These are phyloP conservation scores for Trisateles emortualis DNA, from an alignment of 2,888 invertebrate species.

Conservation along the genomic window DNA sequence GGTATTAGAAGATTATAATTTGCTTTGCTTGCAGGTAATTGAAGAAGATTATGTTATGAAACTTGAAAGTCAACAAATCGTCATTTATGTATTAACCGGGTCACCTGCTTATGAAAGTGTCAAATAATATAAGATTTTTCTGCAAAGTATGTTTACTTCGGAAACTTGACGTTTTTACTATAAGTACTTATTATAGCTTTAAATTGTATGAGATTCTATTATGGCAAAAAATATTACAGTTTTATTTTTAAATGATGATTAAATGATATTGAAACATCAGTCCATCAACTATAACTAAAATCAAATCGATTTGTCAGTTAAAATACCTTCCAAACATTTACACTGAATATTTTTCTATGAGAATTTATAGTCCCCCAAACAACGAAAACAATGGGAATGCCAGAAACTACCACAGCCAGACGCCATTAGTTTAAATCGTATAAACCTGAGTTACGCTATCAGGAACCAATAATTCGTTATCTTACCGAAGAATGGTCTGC, in stretches of 20 bases:
- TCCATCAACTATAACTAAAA: too few relatives aligned
- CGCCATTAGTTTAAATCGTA: conserved; percentile 52
- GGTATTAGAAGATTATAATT: neutral
- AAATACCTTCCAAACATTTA: neutral
- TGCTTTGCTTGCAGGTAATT: neutral
- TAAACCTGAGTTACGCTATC: conserved; percentile 57
- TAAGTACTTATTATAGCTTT: too few relatives aligned
- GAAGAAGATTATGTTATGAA: neutral
- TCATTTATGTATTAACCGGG: too few relatives aligned
- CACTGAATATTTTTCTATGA: neutral
- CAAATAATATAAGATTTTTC: too few relatives aligned
- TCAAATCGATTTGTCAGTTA: neutral
- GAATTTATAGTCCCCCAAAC: neutral
- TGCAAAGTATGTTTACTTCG: too few relatives aligned
- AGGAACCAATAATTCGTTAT: conserved; percentile 61
- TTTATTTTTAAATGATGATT: too few relatives aligned
- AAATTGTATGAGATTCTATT: too few relatives aligned
- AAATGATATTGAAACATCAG: too few relatives aligned
- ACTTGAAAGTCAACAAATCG: neutral
- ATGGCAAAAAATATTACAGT: too few relatives aligned
- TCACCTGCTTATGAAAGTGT: too few relatives aligned
- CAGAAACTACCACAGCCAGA: conserved; percentile 22
- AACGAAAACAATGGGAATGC: conserved; percentile 8
- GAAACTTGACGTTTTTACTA: too few relatives aligned
- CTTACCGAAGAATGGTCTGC: conserved; percentile 66